Base-by-base conservation (phyloP, 1,140 invertebrate species). In the Heliconius congener region DNA sequence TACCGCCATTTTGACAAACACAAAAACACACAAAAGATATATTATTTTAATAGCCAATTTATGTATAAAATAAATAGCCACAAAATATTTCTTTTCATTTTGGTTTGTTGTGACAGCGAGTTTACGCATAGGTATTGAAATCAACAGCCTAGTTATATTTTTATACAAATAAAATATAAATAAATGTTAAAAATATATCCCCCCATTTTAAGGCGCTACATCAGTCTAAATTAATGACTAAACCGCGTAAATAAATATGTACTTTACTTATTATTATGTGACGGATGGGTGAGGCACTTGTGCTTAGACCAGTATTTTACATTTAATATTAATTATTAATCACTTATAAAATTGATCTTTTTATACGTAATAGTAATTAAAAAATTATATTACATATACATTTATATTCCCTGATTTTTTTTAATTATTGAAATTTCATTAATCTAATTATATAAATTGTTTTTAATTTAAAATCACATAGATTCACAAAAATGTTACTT, bases 161-260 rank as follows among this genome's bases (percentile, higher is more conserved):
- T 57, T 57, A 57, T 23, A 23, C 8, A 57, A 11, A 30, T 60
- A 66, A 66, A 4, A 66, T 30, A 66, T 1, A 27, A 23, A 23
- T n/a, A 57, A 52, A n/a, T 84, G 86, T 87, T 85, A 86, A 89
- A 85, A 85, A 85, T 83, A 85, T 84, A 83, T 81, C 82, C 18
- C 71, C 39, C 27, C 78, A 37, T 77, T 84, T 87, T 90, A 88
- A 88, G 83, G 83, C 85, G 86, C 86, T 88, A 88, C 76, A 84
- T 92, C 91, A 92, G 91, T 92, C 91, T 91, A 92, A 91, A 84
- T 87, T 86, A 86, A 87, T 92, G 90, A 93, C 87, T 91, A 66
- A 66, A 89, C 86, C 88, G 84, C 85, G 84, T 84, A 83, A 81
- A 83, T 81, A 83, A 81, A 81, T 83, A 83, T 83, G 82, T 78